These are phyloP conservation scores for Venustoraphidia nigricollis DNA, from an alignment of 2,888 invertebrate species.

Conservation along the genomic window DNA sequence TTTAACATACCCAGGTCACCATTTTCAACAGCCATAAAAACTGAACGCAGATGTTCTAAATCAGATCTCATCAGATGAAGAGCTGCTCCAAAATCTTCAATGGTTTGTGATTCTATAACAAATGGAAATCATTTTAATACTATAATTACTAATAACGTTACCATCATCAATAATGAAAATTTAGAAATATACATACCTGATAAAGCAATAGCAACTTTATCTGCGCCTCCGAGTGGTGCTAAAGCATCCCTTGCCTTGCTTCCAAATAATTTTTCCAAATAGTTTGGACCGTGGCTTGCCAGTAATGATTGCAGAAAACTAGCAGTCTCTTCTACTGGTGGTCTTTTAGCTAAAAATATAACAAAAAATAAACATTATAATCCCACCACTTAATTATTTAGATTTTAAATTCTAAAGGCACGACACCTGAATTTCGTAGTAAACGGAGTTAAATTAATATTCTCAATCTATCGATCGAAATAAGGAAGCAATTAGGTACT, in stretches of 20 bases:
- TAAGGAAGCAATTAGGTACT: not conserved
- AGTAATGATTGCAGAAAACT: slow-evolving; percentile 87
- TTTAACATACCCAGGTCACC: slow-evolving; percentile 89
- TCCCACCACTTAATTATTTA: not conserved
- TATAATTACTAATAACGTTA: too few relatives aligned
- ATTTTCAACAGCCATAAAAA: slow-evolving; percentile 91
- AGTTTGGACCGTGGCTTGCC: slow-evolving; percentile 91
- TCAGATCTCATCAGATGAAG: slow-evolving; percentile 74
- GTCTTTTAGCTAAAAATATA: slow-evolving; percentile 66
- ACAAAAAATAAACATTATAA: slow-evolving; percentile 6
- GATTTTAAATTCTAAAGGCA: not conserved
- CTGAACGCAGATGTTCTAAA: slow-evolving; percentile 81
- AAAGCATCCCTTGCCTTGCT: slow-evolving; percentile 86
- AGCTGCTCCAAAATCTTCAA: slow-evolving; percentile 86
- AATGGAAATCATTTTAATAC: not conserved
- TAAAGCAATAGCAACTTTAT: slow-evolving; percentile 88
- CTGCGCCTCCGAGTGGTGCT: slow-evolving; percentile 83
- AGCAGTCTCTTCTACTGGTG: slow-evolving; percentile 92
- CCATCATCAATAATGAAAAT: not conserved
- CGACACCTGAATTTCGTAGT: too few relatives aligned
- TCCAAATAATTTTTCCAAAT: slow-evolving; percentile 90
- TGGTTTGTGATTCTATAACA: slow-evolving; percentile 76
- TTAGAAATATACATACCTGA: slow-evolving; percentile 46
- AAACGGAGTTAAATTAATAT: too few relatives aligned
- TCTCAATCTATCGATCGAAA: too few relatives aligned